Percentiles rank a stretch among this genome's conserved stretches.
Conservation (phyloP, 2,113 vertebrate genomes). For the Brevimyrus niger region DNA sequence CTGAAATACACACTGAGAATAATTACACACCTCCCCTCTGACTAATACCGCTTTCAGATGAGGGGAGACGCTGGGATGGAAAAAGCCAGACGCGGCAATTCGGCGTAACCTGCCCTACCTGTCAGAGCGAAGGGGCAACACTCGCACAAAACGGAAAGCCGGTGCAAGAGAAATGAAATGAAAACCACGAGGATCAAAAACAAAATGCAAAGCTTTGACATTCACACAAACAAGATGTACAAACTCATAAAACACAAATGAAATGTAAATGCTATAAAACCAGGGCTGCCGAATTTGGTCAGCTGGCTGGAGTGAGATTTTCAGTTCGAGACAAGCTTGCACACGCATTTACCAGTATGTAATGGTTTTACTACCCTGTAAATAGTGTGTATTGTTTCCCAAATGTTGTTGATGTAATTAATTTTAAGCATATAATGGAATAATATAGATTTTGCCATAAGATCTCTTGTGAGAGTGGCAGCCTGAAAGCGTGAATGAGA, state of each 20-base stretch:
- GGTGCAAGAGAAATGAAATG: background rate
- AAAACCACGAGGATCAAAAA: background rate
- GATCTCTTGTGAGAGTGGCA: too few relatives aligned
- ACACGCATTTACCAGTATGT: background rate
- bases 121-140: background rate
- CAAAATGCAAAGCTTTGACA: background rate
- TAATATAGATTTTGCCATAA: too few relatives aligned
- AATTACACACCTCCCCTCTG: constrained; percentile 33
- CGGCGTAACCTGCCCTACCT: background rate
- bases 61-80: constrained; percentile 1
- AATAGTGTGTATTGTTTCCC: background rate
- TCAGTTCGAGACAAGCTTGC: background rate
- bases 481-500: too few relatives aligned
- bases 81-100: background rate
- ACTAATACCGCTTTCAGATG: constrained; percentile 1
- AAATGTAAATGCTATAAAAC: background rate
- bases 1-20: constrained; percentile 32
- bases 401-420: background rate
- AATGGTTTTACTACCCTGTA: background rate
- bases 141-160: background rate
- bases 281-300: background rate
- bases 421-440: background rate
- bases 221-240: background rate
- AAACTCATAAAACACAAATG: background rate
- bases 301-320: background rate